Percentiles rank a stretch among this genome's conserved stretches.
These are phyloP conservation scores for Melanerpes formicivorus DNA, from an alignment of 2,113 vertebrate species.

Conservation along the genomic window DNA sequence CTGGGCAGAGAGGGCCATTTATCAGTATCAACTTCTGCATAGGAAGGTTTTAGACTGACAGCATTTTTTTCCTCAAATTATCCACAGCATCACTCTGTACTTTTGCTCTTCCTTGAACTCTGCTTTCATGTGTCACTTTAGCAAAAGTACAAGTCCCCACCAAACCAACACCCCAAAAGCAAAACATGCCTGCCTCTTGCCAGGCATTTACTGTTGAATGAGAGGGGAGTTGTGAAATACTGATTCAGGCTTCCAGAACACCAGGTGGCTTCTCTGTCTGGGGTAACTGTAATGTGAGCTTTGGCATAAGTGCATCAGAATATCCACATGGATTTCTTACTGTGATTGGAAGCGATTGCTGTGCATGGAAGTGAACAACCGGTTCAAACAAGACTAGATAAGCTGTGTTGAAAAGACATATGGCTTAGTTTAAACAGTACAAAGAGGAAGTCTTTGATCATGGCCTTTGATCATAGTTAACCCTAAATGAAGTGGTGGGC, in stretches of 20 bases:
- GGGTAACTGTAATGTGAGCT: conserved; percentile 31
- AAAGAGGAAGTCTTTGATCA: conserved; percentile 69
- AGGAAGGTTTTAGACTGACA: not conserved
- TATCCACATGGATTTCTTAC: conserved; percentile 51
- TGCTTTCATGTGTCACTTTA: not conserved
- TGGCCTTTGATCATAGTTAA: conserved; percentile 66
- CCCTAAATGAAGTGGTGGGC: conserved; percentile 59
- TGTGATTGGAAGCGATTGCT: conserved; percentile 57
- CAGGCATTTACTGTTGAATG: not conserved
- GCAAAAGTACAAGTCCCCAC: not conserved
- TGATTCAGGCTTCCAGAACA: not conserved
- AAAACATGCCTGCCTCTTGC: not conserved
- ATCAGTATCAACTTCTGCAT: not conserved
- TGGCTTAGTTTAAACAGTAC: conserved; percentile 66
- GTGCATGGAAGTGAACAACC: conserved; percentile 27
- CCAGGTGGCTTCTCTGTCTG: not conserved
- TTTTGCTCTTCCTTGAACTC: not conserved
- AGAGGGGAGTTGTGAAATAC: not conserved
- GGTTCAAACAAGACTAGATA: conserved; percentile 72
- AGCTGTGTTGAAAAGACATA: conserved; percentile 61
- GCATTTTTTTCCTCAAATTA: not conserved
- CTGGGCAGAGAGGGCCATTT: not conserved
- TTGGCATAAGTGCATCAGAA: conserved; percentile 47
- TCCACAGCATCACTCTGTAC: not conserved
- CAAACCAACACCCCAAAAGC: not conserved